A percentile compares a stretch with the other conserved stretches of the same genome.
Evolutionary conservation across 2,888 invertebrate genomes (phyloP).

Genomic region (Steinernema scapterisci): DNA sequence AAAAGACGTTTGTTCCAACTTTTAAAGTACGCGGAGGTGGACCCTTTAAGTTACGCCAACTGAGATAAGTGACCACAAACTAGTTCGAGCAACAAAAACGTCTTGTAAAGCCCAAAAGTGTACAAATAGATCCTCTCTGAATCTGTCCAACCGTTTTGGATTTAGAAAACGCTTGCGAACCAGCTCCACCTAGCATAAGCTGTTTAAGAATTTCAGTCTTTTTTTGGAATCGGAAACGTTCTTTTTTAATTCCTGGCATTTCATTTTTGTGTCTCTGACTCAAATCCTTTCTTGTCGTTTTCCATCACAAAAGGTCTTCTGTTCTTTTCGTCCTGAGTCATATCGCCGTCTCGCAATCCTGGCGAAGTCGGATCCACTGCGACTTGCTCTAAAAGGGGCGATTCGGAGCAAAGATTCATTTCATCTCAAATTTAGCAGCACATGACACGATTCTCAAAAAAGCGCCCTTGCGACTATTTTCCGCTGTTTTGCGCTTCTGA

Average conservation of each 20-base stretch:
- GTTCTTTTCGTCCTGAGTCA: slow-evolving; percentile 8
- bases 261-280: background rate
- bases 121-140: too few relatives aligned
- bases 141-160: too few relatives aligned
- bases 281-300: background rate
- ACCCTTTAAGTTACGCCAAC: too few relatives aligned
- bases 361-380: too few relatives aligned
- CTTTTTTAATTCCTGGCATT: slow-evolving; percentile 15
- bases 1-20: too few relatives aligned
- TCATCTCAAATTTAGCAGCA: background rate
- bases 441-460: background rate
- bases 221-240: background rate
- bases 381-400: background rate
- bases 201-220: background rate
- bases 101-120: too few relatives aligned
- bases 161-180: background rate
- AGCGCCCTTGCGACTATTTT: slow-evolving; percentile 3
- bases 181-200: background rate
- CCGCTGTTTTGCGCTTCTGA: slow-evolving; percentile 5
- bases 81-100: too few relatives aligned
- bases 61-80: too few relatives aligned
- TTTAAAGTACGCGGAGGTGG: too few relatives aligned
- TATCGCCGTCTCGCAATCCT: background rate
- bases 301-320: slow-evolving; percentile 4
- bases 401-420: background rate